Conservation (phyloP, 2,888 invertebrate genomes). For the Drosophila kanekoi region DNA sequence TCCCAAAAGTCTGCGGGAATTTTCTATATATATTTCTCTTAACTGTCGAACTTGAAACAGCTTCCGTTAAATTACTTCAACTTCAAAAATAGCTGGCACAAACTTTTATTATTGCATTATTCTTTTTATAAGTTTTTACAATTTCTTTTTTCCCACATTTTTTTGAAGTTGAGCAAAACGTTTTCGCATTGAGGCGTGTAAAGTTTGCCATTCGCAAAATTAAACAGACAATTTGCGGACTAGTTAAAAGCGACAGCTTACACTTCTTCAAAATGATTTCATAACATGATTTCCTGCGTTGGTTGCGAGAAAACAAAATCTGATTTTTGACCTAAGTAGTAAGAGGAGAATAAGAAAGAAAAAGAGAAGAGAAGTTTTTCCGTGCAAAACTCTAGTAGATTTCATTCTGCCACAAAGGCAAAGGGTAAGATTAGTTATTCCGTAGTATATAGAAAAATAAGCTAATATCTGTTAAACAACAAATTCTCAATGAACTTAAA, state of each 20-base stretch:
- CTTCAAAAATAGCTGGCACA: conserved; percentile 41
- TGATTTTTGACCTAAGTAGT: too few relatives aligned
- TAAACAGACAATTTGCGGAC: conserved; percentile 41
- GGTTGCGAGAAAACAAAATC: too few relatives aligned
- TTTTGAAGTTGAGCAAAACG: conserved; percentile 38
- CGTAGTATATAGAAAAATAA: too few relatives aligned
- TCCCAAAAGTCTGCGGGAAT: conserved; percentile 37
- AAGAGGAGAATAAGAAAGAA: too few relatives aligned
- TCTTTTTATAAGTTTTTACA: conserved; percentile 36
- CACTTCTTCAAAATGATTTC: background rate
- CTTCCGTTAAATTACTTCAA: conserved; percentile 50
- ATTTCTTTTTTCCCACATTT: conserved; percentile 14
- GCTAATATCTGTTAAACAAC: too few relatives aligned
- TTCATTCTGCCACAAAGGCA: too few relatives aligned
- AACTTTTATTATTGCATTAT: conserved; percentile 55
- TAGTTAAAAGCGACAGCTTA: conserved; percentile 8
- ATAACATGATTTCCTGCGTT: background rate
- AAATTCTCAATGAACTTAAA: too few relatives aligned
- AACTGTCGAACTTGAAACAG: conserved; percentile 54
- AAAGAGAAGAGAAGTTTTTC: too few relatives aligned
- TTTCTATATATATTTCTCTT: conserved; percentile 4
- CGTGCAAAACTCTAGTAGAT: too few relatives aligned
- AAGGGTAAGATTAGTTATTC: too few relatives aligned
- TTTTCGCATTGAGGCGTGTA: conserved; percentile 36
- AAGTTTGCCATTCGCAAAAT: conserved; percentile 58